These are phyloP conservation scores for Alexandromys oeconomus DNA, from an alignment of 2,797 vertebrate species.

Conservation along the genomic window DNA sequence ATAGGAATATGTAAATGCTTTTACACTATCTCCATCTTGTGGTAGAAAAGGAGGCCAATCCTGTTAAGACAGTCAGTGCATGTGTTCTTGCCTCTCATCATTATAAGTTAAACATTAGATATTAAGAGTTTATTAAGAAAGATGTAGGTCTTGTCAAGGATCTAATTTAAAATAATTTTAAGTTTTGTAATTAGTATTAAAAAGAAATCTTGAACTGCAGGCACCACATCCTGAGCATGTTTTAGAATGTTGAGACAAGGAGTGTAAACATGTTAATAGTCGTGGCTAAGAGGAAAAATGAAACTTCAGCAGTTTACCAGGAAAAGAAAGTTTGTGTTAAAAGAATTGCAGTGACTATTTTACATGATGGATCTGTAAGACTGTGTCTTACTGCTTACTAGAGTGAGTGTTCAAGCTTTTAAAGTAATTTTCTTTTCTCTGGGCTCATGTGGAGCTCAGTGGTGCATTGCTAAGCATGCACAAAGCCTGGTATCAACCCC, in stretches of 20 bases:
- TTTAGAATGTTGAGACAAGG: slow-evolving; percentile 38
- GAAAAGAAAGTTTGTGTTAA: slow-evolving; percentile 19
- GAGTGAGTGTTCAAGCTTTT: neutral
- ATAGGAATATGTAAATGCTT: slow-evolving; percentile 24
- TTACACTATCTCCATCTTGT: slow-evolving; percentile 85
- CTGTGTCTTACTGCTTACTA: neutral
- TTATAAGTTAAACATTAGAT: neutral
- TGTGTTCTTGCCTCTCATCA: neutral
- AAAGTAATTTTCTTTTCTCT: slow-evolving; percentile 7
- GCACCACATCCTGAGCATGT: neutral
- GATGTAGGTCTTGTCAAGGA: slow-evolving; percentile 23
- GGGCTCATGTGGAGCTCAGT: neutral
- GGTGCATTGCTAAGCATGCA: neutral
- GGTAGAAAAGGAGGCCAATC: slow-evolving; percentile 72
- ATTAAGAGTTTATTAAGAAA: slow-evolving; percentile 32
- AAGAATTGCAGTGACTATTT: neutral
- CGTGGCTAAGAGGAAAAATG: slow-evolving; percentile 7
- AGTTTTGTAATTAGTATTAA: slow-evolving; percentile 34
- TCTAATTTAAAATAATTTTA: slow-evolving; percentile 32
- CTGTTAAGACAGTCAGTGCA: neutral
- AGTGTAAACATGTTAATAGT: slow-evolving; percentile 40
- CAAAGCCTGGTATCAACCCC: neutral
- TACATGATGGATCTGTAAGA: neutral
- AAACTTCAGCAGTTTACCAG: neutral
- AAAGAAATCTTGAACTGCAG: neutral